Evolutionary conservation across 2,113 vertebrate species (phyloP).

Genomic region (Microcebus lehilahytsara): DNA sequence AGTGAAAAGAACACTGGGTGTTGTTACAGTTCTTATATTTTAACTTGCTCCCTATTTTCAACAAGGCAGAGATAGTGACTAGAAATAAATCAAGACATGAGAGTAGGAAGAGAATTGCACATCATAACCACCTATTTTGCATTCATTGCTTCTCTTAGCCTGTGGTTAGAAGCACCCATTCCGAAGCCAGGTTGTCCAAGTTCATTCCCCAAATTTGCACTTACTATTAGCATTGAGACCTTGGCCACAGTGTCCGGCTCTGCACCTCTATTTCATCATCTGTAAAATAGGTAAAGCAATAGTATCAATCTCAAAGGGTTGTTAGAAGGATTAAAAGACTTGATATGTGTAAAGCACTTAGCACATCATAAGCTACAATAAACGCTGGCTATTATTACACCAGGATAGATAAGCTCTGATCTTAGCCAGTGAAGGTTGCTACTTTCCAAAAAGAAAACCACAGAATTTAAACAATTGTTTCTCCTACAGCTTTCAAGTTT

Average conservation of each 20-base stretch:
- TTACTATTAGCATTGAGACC: not conserved
- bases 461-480: conserved; percentile 16
- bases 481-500: conserved; percentile 8
- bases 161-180: not conserved
- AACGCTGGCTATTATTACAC: not conserved
- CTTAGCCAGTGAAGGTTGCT: not conserved
- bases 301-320: not conserved
- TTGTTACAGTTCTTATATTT: not conserved
- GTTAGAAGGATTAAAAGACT: not conserved
- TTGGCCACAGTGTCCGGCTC: not conserved
- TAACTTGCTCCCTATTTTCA: not conserved
- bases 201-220: not conserved
- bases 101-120: not conserved
- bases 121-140: not conserved
- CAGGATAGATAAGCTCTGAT: not conserved
- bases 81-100: not conserved
- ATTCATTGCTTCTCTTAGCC: not conserved
- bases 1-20: fast-evolving
- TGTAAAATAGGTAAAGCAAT: not conserved
- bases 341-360: not conserved
- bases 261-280: not conserved
- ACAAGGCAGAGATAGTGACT: not conserved
- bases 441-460: not conserved
- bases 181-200: not conserved
- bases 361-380: not conserved